Percentiles rank a stretch among this genome's conserved stretches.
phyloP scores from a whole-genome alignment of 1,140 invertebrate genomes.

The Bombus impatiens region DNA sequence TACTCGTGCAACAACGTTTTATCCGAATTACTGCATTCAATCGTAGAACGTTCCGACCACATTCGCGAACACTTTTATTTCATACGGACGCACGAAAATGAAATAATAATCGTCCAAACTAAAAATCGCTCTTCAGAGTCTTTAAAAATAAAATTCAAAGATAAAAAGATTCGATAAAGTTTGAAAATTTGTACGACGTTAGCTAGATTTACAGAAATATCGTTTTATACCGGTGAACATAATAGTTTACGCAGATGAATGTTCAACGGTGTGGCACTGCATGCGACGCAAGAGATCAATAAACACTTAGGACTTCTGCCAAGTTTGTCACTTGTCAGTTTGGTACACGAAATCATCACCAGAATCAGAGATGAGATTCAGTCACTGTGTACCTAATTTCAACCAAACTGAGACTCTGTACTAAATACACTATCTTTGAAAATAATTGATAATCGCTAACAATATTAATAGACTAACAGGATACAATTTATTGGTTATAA shows the following conservation, averaged over 20 bases:
- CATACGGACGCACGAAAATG: no score
- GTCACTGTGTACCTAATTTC: not conserved
- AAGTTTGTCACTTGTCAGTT: not conserved
- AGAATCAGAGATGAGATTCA: not conserved
- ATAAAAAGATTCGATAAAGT: not conserved
- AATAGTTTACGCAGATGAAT: no score
- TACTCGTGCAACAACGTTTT: not conserved
- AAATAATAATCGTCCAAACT: not conserved
- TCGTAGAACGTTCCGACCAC: not conserved
- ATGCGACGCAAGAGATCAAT: not conserved
- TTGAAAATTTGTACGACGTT: not conserved
- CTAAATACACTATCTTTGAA: no score
- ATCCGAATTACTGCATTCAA: not conserved
- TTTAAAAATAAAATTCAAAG: not conserved
- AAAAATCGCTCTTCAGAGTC: not conserved
- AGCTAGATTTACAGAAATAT: not conserved
- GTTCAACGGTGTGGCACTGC: not conserved
- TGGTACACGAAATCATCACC: not conserved
- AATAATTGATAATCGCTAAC: no score
- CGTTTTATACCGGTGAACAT: not conserved
- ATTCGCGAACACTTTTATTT: no score
- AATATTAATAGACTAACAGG: no score
- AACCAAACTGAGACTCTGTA: no score
- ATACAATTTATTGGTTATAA: no score
- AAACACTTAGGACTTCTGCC: conserved; percentile 10